Evolutionary conservation across 92 coral and sea anemone species (phyloP), one percentile per base, ranked within the genome.

Genomic region (Parazoanthus atlanticus): DNA sequence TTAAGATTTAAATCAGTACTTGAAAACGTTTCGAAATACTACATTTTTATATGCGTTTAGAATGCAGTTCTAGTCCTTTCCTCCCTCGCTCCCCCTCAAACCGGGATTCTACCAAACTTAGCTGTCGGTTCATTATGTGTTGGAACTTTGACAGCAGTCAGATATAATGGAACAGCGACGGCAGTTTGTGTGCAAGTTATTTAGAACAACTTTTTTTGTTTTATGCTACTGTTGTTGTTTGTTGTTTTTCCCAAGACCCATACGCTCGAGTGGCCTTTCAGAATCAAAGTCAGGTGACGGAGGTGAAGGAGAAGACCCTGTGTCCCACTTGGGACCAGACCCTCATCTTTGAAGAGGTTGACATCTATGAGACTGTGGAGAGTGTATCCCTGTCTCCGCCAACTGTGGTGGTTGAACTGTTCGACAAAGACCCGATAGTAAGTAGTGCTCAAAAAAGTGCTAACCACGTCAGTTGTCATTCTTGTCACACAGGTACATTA

Each of bases 321-420:
- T 97, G 99, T 79, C 98, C 99, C 34, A 97, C 98, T 23, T 97
- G 99, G 99, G 98, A 97, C 83, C 99, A 97, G 88, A 95, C 99
- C 5, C 91, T 97, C 88, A 93, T 97, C 78, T 97, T 92, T 86
- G 84, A 88, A 67, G 54, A 89, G 56, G 87, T 95, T 40, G 96
- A 92, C 64, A 93, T 97, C 90, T 91, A 90, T 67, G 99, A 93
- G 46, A 88, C 88, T 73, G 94, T 94, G 15, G 96, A 93, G 84
- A 95, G 93, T 84, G 91, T 97, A 30, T 85, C 86, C 66, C 94
- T 93, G 36, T 91, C 91, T 74, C 98, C 99, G 12, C 99, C 99
- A 6, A 92, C 93, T 21, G 96, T 97, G 21, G 90, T 97, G 30
- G 91, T 97, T 88, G 99, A 97, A 52, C 85, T 97, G 30, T 97